Evolutionary conservation across 2,113 vertebrate genomes (phyloP).

Genomic region (Acrocephalus arundinaceus): DNA sequence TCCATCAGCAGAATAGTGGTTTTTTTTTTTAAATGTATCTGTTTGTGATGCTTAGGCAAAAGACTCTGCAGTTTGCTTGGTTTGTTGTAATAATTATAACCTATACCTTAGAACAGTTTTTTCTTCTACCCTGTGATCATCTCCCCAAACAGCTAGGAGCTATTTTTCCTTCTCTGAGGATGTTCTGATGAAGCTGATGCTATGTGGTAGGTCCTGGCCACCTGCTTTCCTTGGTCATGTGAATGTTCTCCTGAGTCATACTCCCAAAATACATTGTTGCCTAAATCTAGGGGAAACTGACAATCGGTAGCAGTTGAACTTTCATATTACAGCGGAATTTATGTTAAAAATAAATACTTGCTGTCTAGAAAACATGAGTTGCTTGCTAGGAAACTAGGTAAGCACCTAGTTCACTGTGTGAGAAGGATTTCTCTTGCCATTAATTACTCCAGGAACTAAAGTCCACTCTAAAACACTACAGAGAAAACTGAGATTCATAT

Average conservation of each 20-base stretch:
- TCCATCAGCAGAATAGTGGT: not conserved
- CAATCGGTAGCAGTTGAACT: not conserved
- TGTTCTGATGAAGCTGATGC: not conserved
- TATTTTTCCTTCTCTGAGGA: slow-evolving; percentile 18
- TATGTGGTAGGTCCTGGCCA: slow-evolving; percentile 36
- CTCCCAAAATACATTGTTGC: slow-evolving; percentile 43
- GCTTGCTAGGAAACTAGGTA: not conserved
- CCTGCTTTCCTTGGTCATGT: slow-evolving; percentile 46
- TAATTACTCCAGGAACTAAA: not conserved
- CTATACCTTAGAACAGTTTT: not conserved
- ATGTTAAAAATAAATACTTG: not conserved
- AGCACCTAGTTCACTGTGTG: not conserved
- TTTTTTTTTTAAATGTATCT: not conserved
- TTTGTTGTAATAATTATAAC: not conserved
- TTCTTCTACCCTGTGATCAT: not conserved
- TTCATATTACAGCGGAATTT: not conserved
- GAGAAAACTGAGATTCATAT: not conserved
- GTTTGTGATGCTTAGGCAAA: not conserved
- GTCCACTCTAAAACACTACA: not conserved
- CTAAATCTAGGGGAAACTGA: slow-evolving; percentile 13
- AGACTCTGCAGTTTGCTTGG: not conserved
- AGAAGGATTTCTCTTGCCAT: not conserved
- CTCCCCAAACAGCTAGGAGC: not conserved
- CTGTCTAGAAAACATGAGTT: not conserved
- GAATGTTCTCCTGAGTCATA: slow-evolving; percentile 50